Percentiles rank a stretch among this genome's conserved stretches.
These are phyloP conservation scores for Cavia aperea DNA, from an alignment of 2,113 vertebrate genomes.

Conservation along the genomic window DNA sequence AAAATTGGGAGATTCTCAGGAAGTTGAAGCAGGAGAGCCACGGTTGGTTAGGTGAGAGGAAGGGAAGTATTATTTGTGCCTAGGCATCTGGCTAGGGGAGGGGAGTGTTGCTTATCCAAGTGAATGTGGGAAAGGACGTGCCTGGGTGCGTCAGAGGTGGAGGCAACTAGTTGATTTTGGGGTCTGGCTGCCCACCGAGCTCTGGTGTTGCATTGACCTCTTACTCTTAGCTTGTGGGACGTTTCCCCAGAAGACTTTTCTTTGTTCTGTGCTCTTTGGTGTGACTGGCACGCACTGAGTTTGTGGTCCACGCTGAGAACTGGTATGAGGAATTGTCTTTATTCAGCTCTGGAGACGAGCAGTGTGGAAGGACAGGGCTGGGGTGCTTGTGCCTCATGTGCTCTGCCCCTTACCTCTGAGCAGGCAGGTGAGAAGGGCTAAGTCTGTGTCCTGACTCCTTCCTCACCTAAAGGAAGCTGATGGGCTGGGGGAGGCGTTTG, in stretches of 20 bases:
- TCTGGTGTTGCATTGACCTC: no score
- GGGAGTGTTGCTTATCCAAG: not conserved
- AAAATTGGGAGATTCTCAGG: not conserved
- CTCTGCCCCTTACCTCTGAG: not conserved
- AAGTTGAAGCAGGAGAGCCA: not conserved
- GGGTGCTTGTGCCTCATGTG: not conserved
- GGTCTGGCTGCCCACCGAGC: not conserved
- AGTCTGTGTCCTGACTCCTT: rapidly evolving
- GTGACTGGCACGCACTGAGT: not conserved
- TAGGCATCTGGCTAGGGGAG: not conserved
- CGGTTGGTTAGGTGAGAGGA: not conserved
- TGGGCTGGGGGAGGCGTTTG: not conserved
- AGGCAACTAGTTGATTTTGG: not conserved
- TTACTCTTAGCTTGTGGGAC: rapidly evolving
- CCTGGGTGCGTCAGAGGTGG: not conserved
- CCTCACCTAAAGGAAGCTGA: not conserved
- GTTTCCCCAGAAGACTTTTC: no score
- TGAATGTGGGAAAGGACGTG: not conserved
- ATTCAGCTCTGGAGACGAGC: not conserved
- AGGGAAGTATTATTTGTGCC: not conserved
- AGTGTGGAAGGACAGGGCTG: not conserved
- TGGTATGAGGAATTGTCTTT: not conserved
- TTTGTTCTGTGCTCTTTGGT: not conserved
- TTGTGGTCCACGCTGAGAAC: not conserved
- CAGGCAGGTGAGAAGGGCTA: not conserved